phyloP scores from a whole-genome alignment of 2,888 invertebrate genomes.

The Calameuta filiformis region DNA sequence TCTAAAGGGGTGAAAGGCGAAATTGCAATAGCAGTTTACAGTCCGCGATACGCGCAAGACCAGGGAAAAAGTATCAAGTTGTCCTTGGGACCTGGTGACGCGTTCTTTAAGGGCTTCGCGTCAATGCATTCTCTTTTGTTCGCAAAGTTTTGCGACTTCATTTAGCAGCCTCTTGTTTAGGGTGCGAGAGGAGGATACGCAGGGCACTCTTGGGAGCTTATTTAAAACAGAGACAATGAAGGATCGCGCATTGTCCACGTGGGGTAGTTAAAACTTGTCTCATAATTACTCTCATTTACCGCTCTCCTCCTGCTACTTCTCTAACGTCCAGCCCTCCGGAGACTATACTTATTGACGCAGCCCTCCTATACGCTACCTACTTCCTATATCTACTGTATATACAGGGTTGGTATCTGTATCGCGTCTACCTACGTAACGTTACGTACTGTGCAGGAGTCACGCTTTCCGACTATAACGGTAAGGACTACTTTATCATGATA shows the following conservation, averaged over 20 bases:
- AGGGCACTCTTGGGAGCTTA: constrained; percentile 55
- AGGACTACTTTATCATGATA: constrained; percentile 46
- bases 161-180: neutral
- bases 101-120: neutral
- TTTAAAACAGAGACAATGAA: constrained; percentile 61
- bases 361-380: constrained; percentile 7
- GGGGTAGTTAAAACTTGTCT: constrained; percentile 64
- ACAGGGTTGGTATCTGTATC: neutral
- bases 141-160: neutral
- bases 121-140: constrained; percentile 33
- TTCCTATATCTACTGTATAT: neutral
- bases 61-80: neutral
- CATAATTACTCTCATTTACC: constrained; percentile 64
- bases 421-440: constrained; percentile 7
- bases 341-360: constrained; percentile 24
- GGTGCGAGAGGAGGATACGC: constrained; percentile 8
- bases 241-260: constrained; percentile 61
- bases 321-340: constrained; percentile 15
- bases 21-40: neutral
- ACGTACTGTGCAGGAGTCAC: constrained; percentile 7
- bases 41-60: neutral
- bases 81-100: neutral
- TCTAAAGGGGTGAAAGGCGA: neutral
- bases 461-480: constrained; percentile 21
- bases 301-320: constrained; percentile 38